Base-by-base conservation (phyloP, 2,113 vertebrate species). In the Rhagologus leucostigma region DNA sequence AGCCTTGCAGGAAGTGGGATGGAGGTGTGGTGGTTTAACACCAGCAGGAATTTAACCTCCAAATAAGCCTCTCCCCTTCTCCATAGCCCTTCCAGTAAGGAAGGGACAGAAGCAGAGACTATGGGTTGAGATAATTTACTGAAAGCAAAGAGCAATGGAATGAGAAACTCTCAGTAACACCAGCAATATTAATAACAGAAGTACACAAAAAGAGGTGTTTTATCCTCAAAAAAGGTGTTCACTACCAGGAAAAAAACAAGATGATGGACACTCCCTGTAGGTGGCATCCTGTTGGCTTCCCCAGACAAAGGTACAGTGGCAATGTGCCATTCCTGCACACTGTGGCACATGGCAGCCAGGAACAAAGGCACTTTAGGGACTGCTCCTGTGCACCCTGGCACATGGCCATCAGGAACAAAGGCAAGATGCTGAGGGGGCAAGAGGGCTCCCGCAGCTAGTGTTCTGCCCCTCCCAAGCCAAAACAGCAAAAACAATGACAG, bases 251-350 rank as follows among this genome's bases (percentile, higher is more conserved):
- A 33, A 46, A 37, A 37, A 52, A 8, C 26, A 68, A 37, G 55
- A 69, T 44, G 46, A 60, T 19, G 39, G 23, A 60, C 22, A 23
- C 8, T 23, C 22, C 29, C 15, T 33, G 23, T 8, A 78, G 26
- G 7, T 32, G 0, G 0, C 32, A 68, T 35, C 33, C 32, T 68
- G 14, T 33, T 27, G 33, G 32, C 22, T 44, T 50, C 44, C 11
- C 14, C 53, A 59, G 26, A 50, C 11, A 18, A 52, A 33, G 63
- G 19, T 2, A 19, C 0, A 0, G 37, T 9, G 39, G 18, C 0
- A 0, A 23, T 59, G n/a, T 24, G n/a, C 33, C 37, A 29, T 13
- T 77, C 6, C 46, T 10, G 11, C 63, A 44, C 37, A 26, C 21
- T 15, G 33, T 26, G 44, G 12, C 62, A 44, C 3, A 0, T 15